Evolutionary conservation across 2,113 vertebrate genomes (phyloP).

Genomic region (Lepus timidus): DNA sequence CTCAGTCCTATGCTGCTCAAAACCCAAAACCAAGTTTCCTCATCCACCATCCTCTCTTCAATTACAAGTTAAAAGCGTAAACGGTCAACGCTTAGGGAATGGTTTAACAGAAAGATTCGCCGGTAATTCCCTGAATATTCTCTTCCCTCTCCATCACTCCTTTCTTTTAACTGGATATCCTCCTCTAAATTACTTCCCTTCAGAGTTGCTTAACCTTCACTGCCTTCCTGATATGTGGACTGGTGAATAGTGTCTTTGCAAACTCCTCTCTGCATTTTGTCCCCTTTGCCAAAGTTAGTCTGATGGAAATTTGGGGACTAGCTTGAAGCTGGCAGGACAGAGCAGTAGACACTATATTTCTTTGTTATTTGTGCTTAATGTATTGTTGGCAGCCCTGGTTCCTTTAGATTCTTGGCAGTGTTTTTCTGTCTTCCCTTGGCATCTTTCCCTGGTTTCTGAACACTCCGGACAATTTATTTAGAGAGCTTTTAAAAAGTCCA

Average conservation of each 20-base stretch:
- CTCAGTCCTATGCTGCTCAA: not conserved
- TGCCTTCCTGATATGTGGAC: not conserved
- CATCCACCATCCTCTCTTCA: not conserved
- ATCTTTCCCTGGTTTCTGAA: not conserved
- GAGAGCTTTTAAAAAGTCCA: conserved; percentile 29
- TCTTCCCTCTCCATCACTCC: fast-evolving
- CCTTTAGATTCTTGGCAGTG: conserved; percentile 38
- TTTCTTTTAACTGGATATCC: not conserved
- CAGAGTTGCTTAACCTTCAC: not conserved
- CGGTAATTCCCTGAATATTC: fast-evolving
- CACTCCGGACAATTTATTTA: not conserved
- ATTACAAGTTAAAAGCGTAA: not conserved
- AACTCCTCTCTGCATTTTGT: not conserved
- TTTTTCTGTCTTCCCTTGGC: conserved; percentile 56
- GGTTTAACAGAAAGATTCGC: fast-evolving
- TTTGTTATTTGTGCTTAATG: conserved; percentile 69
- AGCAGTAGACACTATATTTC: not conserved
- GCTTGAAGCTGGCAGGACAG: conserved; percentile 28
- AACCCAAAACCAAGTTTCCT: not conserved
- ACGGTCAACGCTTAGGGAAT: not conserved
- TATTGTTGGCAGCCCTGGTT: conserved; percentile 36
- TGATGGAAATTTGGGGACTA: conserved; percentile 39
- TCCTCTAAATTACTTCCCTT: not conserved
- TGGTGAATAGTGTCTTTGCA: not conserved
- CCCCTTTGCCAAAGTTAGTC: not conserved